Evolutionary conservation across 2,888 invertebrate genomes (phyloP).

Genomic region (Hyposoter didymator): DNA sequence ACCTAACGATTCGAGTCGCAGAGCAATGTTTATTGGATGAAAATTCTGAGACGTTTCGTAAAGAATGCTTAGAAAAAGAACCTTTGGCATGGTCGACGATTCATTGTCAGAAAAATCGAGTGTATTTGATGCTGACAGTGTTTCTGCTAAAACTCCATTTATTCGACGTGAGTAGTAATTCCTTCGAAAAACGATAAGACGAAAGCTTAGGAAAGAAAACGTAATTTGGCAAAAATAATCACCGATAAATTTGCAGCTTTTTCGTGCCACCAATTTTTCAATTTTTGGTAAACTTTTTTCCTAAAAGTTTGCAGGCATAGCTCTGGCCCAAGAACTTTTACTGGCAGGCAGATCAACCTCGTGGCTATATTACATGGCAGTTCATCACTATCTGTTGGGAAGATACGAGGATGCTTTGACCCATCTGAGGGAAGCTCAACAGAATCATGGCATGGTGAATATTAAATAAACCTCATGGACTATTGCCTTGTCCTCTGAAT

Average conservation of each 20-base stretch:
- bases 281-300: neutral
- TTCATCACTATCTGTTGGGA: slow-evolving; percentile 73
- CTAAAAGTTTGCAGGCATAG: slow-evolving; percentile 75
- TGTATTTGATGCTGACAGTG: slow-evolving; percentile 70
- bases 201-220: neutral
- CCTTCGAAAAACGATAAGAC: neutral
- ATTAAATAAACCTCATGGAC: neutral
- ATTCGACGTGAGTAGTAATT: slow-evolving; percentile 71
- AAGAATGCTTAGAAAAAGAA: slow-evolving; percentile 66
- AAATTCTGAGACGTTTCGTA: slow-evolving; percentile 48
- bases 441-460: slow-evolving; percentile 74
- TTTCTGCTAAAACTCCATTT: slow-evolving; percentile 76
- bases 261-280: neutral
- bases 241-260: neutral
- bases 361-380: slow-evolving; percentile 76
- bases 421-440: slow-evolving; percentile 73
- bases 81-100: slow-evolving; percentile 76
- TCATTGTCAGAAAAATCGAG: slow-evolving; percentile 69
- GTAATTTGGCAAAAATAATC: neutral
- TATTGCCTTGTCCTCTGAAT: too few relatives aligned
- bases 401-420: slow-evolving; percentile 74
- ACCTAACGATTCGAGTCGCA: slow-evolving; percentile 73
- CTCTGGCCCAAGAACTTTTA: slow-evolving; percentile 74
- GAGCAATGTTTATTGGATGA: slow-evolving; percentile 74
- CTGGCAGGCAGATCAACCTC: slow-evolving; percentile 68